phyloP scores from a whole-genome alignment of 1,140 invertebrate genomes.

The Caenorhabditis elegans region DNA sequence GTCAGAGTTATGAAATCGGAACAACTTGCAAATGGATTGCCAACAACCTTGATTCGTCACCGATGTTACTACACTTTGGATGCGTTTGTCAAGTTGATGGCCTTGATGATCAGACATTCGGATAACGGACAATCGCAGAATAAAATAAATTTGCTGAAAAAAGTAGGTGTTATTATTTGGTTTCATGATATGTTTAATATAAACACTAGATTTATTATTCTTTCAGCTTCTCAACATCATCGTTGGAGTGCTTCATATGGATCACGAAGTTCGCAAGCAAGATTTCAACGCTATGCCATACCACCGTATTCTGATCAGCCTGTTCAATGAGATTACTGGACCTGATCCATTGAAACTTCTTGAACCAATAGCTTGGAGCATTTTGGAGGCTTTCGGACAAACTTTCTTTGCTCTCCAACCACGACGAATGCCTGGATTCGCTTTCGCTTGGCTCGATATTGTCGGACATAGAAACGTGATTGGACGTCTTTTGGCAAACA shows the following conservation, averaged over 20 bases:
- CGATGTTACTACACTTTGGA: conserved; percentile 92
- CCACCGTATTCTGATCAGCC: conserved; percentile 92
- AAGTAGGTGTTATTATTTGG: conserved; percentile 68
- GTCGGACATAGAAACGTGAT: conserved; percentile 92
- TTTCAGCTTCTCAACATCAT: conserved; percentile 80
- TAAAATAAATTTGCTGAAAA: conserved; percentile 94
- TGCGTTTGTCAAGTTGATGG: conserved; percentile 63
- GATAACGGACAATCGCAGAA: conserved; percentile 79
- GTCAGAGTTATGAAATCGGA: conserved; percentile 77
- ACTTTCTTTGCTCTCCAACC: conserved; percentile 46
- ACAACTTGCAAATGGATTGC: conserved; percentile 60
- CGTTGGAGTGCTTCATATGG: conserved; percentile 87
- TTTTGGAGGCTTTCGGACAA: conserved; percentile 71
- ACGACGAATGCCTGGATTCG: conserved; percentile 78
- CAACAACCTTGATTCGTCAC: conserved; percentile 73
- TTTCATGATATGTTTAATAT: background rate
- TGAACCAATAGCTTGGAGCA: conserved; percentile 85
- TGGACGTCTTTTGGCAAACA: conserved; percentile 77
- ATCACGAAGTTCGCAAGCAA: conserved; percentile 80
- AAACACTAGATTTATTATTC: too few relatives aligned
- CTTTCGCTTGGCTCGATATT: conserved; percentile 95
- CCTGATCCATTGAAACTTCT: conserved; percentile 79
- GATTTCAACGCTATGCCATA: conserved; percentile 97
- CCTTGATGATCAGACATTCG: conserved; percentile 86
- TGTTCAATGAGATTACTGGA: conserved; percentile 92